phyloP scores from a whole-genome alignment of 2,888 invertebrate species.

The Desoria tigrina region DNA sequence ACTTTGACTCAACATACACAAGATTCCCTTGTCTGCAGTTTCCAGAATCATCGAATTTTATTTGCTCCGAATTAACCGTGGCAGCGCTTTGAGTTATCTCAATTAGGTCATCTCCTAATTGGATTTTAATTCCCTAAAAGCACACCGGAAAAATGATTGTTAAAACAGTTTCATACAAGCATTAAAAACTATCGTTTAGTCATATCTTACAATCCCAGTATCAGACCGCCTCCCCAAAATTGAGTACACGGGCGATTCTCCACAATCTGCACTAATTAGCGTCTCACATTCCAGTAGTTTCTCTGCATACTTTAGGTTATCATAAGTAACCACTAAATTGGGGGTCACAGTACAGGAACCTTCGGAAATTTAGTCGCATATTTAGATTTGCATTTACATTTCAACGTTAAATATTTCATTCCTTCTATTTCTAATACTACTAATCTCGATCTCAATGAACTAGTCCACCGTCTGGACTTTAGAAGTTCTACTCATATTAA shows the following conservation, averaged over 20 bases:
- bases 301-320: slow-evolving; percentile 36
- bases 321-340: slow-evolving; percentile 41
- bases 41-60: slow-evolving; percentile 6
- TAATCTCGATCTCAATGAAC: too few relatives aligned
- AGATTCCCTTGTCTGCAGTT: not conserved
- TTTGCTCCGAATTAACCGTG: slow-evolving; percentile 19
- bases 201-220: not conserved
- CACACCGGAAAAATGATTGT: too few relatives aligned
- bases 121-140: too few relatives aligned
- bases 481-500: too few relatives aligned
- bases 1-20: too few relatives aligned
- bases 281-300: slow-evolving; percentile 43
- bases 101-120: not conserved
- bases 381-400: not conserved
- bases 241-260: slow-evolving; percentile 44
- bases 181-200: too few relatives aligned
- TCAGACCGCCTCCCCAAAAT: slow-evolving; percentile 32
- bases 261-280: slow-evolving; percentile 49
- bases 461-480: too few relatives aligned
- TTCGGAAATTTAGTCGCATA: slow-evolving; percentile 8
- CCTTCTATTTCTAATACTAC: too few relatives aligned
- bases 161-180: too few relatives aligned
- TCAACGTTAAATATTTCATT: too few relatives aligned
- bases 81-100: not conserved
- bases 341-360: slow-evolving; percentile 46